phyloP scores from a whole-genome alignment of 2,113 vertebrate species.

The Leptodactylus fuscus region DNA sequence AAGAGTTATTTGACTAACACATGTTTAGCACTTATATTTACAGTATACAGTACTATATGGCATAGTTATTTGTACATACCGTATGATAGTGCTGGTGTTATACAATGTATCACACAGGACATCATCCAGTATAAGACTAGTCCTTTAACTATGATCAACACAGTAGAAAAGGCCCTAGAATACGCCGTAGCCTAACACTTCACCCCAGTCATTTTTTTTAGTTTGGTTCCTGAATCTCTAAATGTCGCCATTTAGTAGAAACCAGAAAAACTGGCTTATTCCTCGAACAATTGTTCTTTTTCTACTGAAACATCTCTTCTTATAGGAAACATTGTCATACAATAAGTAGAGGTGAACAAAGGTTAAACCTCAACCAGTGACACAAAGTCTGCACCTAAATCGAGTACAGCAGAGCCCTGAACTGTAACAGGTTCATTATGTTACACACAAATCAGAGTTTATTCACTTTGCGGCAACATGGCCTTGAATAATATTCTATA shows the following conservation, averaged over 20 bases:
- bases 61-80: no score
- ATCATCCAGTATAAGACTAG: no score
- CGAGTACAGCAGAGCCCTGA: background rate
- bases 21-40: no score
- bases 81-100: no score
- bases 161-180: no score
- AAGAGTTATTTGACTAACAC: no score
- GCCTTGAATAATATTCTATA: constrained; percentile 17
- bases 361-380: background rate
- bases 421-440: constrained; percentile 10
- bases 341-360: background rate
- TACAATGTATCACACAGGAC: no score
- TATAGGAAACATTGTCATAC: background rate
- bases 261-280: background rate
- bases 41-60: no score
- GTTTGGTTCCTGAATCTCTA: no score
- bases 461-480: background rate
- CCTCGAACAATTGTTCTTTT: background rate
- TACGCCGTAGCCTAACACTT: no score
- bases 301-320: background rate
- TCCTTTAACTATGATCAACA: no score
- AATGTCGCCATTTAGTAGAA: background rate
- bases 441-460: constrained; percentile 26
- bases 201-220: no score
- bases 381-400: background rate